Evolutionary conservation across 1,140 invertebrate species (phyloP).

Genomic region (Asobara japonica): DNA sequence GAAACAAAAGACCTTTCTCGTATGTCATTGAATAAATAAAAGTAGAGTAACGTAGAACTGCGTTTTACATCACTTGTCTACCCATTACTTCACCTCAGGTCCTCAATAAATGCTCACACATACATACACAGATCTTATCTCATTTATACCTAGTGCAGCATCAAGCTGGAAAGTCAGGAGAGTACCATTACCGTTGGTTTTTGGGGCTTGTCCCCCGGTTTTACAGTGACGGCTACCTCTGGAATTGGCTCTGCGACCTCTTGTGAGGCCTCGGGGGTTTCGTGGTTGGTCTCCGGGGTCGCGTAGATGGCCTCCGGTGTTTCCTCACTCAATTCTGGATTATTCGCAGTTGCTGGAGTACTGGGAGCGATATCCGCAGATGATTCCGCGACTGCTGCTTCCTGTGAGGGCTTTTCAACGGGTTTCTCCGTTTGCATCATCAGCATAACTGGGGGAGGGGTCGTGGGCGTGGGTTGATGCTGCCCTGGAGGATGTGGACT

Average conservation of each 20-base stretch:
- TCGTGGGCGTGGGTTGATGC: constrained; percentile 39
- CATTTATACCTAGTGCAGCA: too few species aligned
- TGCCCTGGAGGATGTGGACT: constrained; percentile 48
- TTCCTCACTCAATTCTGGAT: constrained; percentile 41
- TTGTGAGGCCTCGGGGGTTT: constrained; percentile 45
- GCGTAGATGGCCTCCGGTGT: constrained; percentile 53
- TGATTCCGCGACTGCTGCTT: background rate
- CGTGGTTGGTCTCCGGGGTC: constrained; percentile 57
- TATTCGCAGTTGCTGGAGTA: constrained; percentile 34
- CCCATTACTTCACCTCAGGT: too few species aligned
- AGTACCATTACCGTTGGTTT: background rate
- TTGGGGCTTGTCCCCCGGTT: background rate
- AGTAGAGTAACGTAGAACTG: too few species aligned
- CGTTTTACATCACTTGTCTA: too few species aligned
- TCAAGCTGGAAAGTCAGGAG: background rate
- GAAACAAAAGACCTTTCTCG: too few species aligned
- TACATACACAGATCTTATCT: too few species aligned
- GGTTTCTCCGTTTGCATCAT: background rate
- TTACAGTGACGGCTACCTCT: background rate
- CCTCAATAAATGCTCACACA: too few species aligned
- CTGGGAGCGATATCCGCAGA: constrained; percentile 25
- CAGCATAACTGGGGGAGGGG: background rate
- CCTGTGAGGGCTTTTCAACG: background rate
- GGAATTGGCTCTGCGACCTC: constrained; percentile 37
- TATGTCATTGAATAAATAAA: too few species aligned